Conservation (phyloP, 2,888 invertebrate genomes). For the Camptogramma bilineatum region DNA sequence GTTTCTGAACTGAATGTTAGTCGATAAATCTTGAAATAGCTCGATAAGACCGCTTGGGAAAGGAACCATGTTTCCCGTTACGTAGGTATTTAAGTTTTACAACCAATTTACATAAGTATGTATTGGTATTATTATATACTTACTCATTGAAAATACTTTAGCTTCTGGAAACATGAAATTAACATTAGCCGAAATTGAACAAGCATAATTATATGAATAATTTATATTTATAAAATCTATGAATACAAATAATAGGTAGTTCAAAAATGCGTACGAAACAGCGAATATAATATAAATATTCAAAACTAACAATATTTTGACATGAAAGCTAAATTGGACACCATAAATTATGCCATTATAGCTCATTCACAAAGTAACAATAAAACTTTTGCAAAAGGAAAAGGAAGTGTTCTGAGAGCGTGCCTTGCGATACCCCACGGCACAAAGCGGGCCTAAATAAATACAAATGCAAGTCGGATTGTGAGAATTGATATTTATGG, state of each 20-base stretch:
- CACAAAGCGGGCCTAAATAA: conserved; percentile 74
- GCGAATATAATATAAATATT: background rate
- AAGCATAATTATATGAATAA: background rate
- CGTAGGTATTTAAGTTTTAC: background rate
- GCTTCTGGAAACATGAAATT: background rate
- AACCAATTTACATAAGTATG: background rate
- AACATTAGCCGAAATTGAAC: background rate
- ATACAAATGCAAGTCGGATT: conserved; percentile 79
- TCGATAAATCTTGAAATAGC: conserved; percentile 5
- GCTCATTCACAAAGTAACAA: conserved; percentile 58
- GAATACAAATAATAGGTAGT: too few relatives aligned
- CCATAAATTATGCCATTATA: conserved; percentile 55
- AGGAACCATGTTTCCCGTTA: background rate
- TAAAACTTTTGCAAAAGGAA: conserved; percentile 64
- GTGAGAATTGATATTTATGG: conserved; percentile 83
- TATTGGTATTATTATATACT: background rate
- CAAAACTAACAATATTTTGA: conserved; percentile 41
- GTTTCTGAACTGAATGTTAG: conserved; percentile 2
- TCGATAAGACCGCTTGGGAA: background rate
- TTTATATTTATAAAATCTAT: too few relatives aligned
- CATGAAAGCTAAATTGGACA: conserved; percentile 39
- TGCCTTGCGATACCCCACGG: conserved; percentile 61
- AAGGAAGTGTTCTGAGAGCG: conserved; percentile 65
- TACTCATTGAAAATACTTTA: background rate
- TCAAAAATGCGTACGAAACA: background rate